Evolutionary conservation across 2,888 invertebrate species (phyloP).

Genomic region (Lepidochrysops patricia): DNA sequence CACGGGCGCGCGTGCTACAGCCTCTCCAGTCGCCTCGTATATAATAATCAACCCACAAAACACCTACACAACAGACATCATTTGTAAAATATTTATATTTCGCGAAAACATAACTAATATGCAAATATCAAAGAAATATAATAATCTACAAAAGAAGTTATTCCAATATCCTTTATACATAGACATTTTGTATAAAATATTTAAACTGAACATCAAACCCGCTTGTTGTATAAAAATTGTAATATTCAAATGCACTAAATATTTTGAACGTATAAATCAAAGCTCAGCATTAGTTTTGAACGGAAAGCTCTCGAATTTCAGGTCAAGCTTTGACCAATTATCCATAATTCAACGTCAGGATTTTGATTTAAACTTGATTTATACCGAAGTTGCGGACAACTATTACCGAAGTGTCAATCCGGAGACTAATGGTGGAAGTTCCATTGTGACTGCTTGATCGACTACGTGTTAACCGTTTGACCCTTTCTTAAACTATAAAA

Average conservation of each 20-base stretch:
- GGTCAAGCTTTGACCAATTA: conserved; percentile 2
- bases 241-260: background rate
- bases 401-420: conserved; percentile 1
- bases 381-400: background rate
- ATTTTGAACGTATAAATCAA: background rate
- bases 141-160: too few relatives aligned
- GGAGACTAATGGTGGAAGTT: background rate
- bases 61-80: too few relatives aligned
- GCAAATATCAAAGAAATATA: too few relatives aligned
- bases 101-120: too few relatives aligned
- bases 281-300: background rate
- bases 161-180: too few relatives aligned
- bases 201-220: background rate
- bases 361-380: background rate
- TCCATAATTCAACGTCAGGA: background rate
- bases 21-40: conserved; percentile 53
- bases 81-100: too few relatives aligned
- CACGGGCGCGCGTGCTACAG: conserved; percentile 35
- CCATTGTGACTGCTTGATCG: background rate
- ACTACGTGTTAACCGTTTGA: background rate
- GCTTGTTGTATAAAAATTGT: background rate
- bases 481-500: too few relatives aligned
- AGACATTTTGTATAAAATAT: too few relatives aligned
- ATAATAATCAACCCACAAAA: too few relatives aligned
- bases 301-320: background rate